phyloP scores from a whole-genome alignment of 1,140 invertebrate genomes.

The Mylabris phalerata region DNA sequence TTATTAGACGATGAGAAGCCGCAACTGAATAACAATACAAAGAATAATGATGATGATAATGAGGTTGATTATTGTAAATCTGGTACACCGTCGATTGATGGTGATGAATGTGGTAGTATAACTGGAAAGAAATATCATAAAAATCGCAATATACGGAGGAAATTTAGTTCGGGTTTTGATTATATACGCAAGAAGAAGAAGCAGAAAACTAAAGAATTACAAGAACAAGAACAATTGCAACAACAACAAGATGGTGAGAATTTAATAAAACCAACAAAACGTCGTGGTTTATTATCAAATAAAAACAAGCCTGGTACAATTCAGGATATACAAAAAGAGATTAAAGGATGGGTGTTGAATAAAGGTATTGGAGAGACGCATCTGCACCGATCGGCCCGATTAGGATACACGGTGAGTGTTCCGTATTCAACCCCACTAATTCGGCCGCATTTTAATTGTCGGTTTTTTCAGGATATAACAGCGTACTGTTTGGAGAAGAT shows the following conservation, averaged over 20 bases:
- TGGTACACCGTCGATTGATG: slow-evolving; percentile 36
- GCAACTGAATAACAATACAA: no score
- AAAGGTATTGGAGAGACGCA: slow-evolving; percentile 89
- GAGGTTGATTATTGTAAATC: slow-evolving; percentile 22
- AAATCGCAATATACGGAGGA: slow-evolving; percentile 48
- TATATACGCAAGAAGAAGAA: slow-evolving; percentile 85
- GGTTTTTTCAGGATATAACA: slow-evolving; percentile 67
- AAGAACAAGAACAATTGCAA: slow-evolving; percentile 43
- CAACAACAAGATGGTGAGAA: slow-evolving; percentile 34
- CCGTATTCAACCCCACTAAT: not conserved
- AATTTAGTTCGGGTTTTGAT: slow-evolving; percentile 74
- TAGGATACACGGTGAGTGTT: slow-evolving; percentile 72
- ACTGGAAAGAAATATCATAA: slow-evolving; percentile 41
- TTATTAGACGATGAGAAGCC: slow-evolving; percentile 38
- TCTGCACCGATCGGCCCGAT: slow-evolving; percentile 79
- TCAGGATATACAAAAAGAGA: slow-evolving; percentile 74
- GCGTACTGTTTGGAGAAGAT: slow-evolving; percentile 83
- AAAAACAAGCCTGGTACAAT: slow-evolving; percentile 58
- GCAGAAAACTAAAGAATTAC: slow-evolving; percentile 45
- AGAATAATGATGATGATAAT: slow-evolving; percentile 23
- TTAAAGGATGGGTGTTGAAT: slow-evolving; percentile 86
- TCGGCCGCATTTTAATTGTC: slow-evolving; percentile 6
- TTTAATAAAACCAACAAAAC: slow-evolving; percentile 26
- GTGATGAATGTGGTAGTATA: slow-evolving; percentile 32
- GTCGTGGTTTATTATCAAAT: slow-evolving; percentile 17